Evolutionary conservation across 2,888 invertebrate genomes (phyloP).

Genomic region (Drymonia ruficornis): DNA sequence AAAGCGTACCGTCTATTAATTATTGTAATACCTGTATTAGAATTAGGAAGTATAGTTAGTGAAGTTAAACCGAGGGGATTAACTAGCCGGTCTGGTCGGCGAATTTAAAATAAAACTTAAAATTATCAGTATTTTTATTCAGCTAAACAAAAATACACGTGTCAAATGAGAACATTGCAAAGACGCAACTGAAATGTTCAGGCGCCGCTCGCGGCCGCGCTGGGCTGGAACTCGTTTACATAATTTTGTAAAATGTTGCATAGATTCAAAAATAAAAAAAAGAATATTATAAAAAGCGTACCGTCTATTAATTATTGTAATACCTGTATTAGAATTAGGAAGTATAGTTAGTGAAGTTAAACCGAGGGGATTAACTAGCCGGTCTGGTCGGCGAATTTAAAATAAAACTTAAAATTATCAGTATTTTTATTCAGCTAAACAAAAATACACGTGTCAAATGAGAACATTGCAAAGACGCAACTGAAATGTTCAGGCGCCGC

Average conservation of each 20-base stretch:
- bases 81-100: conserved; percentile 49
- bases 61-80: conserved; percentile 28
- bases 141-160: conserved; percentile 69
- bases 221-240: neutral
- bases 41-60: conserved; percentile 18
- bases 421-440: conserved; percentile 76
- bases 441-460: conserved; percentile 65
- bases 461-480: conserved; percentile 36
- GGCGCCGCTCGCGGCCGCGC: conserved; percentile 17
- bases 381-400: conserved; percentile 61
- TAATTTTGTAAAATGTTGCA: conserved; percentile 20
- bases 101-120: conserved; percentile 78
- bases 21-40: conserved; percentile 31
- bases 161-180: conserved; percentile 47
- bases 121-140: conserved; percentile 75
- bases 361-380: conserved; percentile 36
- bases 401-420: conserved; percentile 76
- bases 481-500: conserved; percentile 22
- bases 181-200: conserved; percentile 26
- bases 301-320: conserved; percentile 44
- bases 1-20: conserved; percentile 49
- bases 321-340: conserved; percentile 26
- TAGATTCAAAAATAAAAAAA: conserved; percentile 69
- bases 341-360: conserved; percentile 19
- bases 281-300: conserved; percentile 53